Conservation (phyloP, 2,888 invertebrate species). For the Drosophila conformis region DNA sequence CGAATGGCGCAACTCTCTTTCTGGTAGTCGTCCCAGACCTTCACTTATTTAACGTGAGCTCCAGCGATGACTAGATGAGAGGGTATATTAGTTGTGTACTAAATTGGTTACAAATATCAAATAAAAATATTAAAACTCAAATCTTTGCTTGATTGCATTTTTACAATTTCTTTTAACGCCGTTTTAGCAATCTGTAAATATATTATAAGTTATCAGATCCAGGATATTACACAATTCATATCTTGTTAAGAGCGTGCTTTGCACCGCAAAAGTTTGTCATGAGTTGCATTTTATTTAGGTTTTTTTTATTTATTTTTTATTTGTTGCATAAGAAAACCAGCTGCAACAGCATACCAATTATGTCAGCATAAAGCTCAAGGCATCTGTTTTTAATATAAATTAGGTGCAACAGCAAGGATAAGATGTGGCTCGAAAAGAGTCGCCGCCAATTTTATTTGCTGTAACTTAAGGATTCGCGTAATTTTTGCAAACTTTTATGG, state of each 20-base stretch:
- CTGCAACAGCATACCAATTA: conserved; percentile 39
- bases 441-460: neutral
- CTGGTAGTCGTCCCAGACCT: conserved; percentile 4
- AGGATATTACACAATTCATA: neutral
- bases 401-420: neutral
- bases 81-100: neutral
- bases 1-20: conserved; percentile 13
- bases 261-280: conserved; percentile 27
- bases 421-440: neutral
- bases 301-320: conserved; percentile 4
- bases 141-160: neutral
- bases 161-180: neutral
- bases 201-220: too few species aligned
- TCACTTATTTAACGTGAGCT: neutral
- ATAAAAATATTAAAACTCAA: neutral
- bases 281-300: conserved; percentile 14
- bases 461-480: rapidly evolving
- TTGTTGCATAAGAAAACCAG: conserved; percentile 1
- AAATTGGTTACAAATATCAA: neutral
- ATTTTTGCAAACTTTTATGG: neutral
- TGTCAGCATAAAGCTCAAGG: conserved; percentile 19
- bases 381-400: conserved; percentile 47
- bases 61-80: neutral
- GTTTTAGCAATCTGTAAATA: neutral
- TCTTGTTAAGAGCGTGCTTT: neutral